phyloP scores from a whole-genome alignment of 2,888 invertebrate genomes.

The Pheosia tremula region DNA sequence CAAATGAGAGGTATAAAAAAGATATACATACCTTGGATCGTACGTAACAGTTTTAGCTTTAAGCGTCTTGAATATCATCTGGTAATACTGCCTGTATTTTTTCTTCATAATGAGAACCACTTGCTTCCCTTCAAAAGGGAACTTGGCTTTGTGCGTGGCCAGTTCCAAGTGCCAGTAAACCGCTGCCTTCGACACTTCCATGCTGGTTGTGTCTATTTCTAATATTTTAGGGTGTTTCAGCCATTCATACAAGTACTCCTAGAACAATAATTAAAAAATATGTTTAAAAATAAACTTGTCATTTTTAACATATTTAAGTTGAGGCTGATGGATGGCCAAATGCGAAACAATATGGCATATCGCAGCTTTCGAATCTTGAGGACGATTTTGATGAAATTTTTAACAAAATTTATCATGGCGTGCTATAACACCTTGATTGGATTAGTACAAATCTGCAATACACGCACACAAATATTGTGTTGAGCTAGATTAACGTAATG shows the following conservation, averaged over 20 bases:
- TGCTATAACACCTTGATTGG: too few species aligned
- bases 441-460: too few species aligned
- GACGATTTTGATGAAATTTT: too few species aligned
- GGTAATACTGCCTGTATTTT: conserved; percentile 78
- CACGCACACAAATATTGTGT: too few species aligned
- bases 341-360: too few species aligned
- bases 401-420: too few species aligned
- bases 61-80: conserved; percentile 77
- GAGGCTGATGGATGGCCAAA: too few species aligned
- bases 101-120: conserved; percentile 79
- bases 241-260: conserved; percentile 80
- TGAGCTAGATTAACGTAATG: too few species aligned
- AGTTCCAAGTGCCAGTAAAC: conserved; percentile 74
- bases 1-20: neutral
- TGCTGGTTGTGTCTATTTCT: conserved; percentile 73
- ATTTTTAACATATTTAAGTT: too few species aligned
- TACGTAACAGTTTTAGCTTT: conserved; percentile 78
- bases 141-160: conserved; percentile 57
- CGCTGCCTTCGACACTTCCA: conserved; percentile 76
- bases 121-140: conserved; percentile 77
- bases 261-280: conserved; percentile 16
- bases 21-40: conserved; percentile 52
- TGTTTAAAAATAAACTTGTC: neutral
- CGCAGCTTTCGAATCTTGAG: too few species aligned
- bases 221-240: conserved; percentile 76